Base-by-base conservation (phyloP, 2,888 invertebrate species). In the Altica lythri region DNA sequence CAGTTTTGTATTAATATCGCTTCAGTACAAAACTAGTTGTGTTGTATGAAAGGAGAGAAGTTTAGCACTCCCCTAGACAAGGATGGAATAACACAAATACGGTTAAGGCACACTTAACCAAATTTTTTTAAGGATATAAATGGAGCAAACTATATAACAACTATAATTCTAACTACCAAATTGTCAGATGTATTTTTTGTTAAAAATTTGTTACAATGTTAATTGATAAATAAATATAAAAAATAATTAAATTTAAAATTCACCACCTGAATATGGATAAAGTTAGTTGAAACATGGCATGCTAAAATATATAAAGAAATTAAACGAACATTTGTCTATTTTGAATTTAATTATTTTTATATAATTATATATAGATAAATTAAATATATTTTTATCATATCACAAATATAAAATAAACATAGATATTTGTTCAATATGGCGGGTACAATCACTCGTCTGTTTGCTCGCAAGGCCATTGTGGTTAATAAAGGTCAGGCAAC, bases 11-110 rank as follows among this genome's bases (percentile, higher is more conserved):
- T 27, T 57, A 45, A 62, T 59, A 57, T 44, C 0, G 1, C 0
- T 6, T 8, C 1, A 1, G 2, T 5, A 4, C 4, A 1, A 1
- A 2, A 1, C 2, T 16, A 1, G 0, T 9, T 55, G 93, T 93
- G 93, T 93, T 87, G 90, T 92, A 92, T 91, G 89, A 92, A 93
- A 94, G 94, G 94, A 95, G 94, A 95, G 94, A 89, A 81, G 86
- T 89, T 90, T 90, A 89, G 89, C 89, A 89, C 89, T 90, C 89
- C 89, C 89, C 93, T 94, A 87, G 93, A 92, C 91, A 93, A 94
- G 91, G 91, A 90, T 89, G 91, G 90, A 88, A 61, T 59, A 61
- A 84, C 83, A 84, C 75, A 83, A 78, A 82, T 75, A 76, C 73
- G 81, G 76, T 76, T 76, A 77, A 77, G 78, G 68, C 68, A 78